Conservation (phyloP, 1,140 invertebrate species). For the Leptinotarsa defecta region DNA sequence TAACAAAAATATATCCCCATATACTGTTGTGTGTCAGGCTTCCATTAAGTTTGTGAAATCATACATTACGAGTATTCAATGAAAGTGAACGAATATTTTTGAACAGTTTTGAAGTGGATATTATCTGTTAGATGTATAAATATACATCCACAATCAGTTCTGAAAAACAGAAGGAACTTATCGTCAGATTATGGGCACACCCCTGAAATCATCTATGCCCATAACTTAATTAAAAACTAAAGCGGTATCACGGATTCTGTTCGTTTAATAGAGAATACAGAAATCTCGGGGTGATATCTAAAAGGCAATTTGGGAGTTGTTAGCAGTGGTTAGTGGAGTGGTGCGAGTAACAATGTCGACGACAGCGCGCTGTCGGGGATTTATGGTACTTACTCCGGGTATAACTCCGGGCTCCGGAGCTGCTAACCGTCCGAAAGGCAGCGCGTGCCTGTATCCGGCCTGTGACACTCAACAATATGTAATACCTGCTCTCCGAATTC, state of each 20-base stretch:
- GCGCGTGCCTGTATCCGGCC: slow-evolving; percentile 48
- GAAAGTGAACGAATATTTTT: too few species aligned
- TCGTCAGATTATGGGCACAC: too few species aligned
- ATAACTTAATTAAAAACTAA: neutral
- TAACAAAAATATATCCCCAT: too few species aligned
- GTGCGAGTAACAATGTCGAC: slow-evolving; percentile 48
- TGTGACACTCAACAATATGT: slow-evolving; percentile 42
- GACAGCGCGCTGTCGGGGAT: slow-evolving; percentile 46
- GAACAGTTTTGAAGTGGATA: too few species aligned
- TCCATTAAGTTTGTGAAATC: too few species aligned
- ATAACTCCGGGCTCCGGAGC: slow-evolving; percentile 29
- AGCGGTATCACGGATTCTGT: neutral
- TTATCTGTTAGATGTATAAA: too few species aligned
- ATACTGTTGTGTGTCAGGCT: too few species aligned
- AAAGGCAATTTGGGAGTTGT: slow-evolving; percentile 55
- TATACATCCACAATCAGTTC: too few species aligned
- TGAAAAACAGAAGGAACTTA: too few species aligned
- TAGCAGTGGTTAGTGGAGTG: slow-evolving; percentile 54
- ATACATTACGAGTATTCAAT: too few species aligned
- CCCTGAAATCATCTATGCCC: neutral
- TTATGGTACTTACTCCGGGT: slow-evolving; percentile 46
- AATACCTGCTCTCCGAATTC: slow-evolving; percentile 32
- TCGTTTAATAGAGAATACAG: slow-evolving; percentile 3
- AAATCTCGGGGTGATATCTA: slow-evolving; percentile 45
- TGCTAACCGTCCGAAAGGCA: slow-evolving; percentile 33